Conservation (phyloP, 1,140 invertebrate species). For the Lepidotrigona ventralis region DNA sequence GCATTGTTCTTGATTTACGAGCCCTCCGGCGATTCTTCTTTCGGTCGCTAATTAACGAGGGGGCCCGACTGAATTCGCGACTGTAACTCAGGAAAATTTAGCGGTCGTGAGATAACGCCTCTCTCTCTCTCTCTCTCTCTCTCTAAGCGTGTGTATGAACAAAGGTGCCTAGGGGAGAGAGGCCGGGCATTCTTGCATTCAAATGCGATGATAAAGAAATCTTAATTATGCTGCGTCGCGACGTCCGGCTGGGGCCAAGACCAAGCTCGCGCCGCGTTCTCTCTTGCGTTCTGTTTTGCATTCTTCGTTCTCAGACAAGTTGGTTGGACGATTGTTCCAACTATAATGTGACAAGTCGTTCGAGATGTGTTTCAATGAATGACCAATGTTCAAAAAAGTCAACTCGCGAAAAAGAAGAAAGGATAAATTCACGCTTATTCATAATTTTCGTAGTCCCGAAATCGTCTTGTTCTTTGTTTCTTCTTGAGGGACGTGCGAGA, state of each 20-base stretch:
- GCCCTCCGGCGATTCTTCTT: constrained; percentile 64
- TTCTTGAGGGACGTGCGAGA: no score
- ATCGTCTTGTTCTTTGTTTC: no score
- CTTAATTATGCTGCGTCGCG: constrained; percentile 55
- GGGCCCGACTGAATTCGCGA: constrained; percentile 60
- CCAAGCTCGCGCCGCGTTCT: no score
- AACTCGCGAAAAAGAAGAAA: no score
- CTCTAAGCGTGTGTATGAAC: constrained; percentile 44
- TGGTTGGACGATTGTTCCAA: not conserved
- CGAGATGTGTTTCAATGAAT: no score
- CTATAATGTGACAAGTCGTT: not conserved
- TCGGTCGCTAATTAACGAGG: constrained; percentile 66
- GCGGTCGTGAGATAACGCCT: constrained; percentile 62
- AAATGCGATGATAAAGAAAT: constrained; percentile 60
- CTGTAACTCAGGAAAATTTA: constrained; percentile 66
- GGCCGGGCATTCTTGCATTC: constrained; percentile 45
- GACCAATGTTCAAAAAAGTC: no score
- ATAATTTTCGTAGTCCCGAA: no score
- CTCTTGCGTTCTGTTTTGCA: not conserved
- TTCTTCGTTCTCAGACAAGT: not conserved
- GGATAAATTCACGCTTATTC: no score
- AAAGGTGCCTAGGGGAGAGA: constrained; percentile 34
- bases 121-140: constrained; percentile 4
- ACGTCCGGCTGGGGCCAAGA: not conserved
- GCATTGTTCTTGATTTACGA: constrained; percentile 69